A percentile compares a stretch with the other conserved stretches of the same genome.
Evolutionary conservation across 2,888 invertebrate species (phyloP).

Genomic region (Rhingia rostrata): DNA sequence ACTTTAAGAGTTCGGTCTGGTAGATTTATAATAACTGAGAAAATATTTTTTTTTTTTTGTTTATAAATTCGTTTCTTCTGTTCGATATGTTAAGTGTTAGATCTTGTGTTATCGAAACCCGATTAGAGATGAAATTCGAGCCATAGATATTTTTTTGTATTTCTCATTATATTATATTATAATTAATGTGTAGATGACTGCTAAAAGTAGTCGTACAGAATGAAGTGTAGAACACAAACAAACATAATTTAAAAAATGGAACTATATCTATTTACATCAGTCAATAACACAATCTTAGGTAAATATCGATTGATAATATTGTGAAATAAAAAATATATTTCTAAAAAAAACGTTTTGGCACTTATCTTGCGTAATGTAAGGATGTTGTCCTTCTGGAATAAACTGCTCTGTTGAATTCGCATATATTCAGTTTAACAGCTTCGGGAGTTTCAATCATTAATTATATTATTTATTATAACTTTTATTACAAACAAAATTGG

Average conservation of each 20-base stretch:
- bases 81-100: not conserved
- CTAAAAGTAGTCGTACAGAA: constrained; percentile 18
- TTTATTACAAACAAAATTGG: no score
- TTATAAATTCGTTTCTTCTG: not conserved
- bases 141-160: constrained; percentile 12
- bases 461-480: no score
- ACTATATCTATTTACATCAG: constrained; percentile 49
- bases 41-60: constrained; percentile 6
- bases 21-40: constrained; percentile 18
- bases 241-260: constrained; percentile 29
- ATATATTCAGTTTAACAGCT: no score
- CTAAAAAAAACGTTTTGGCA: no score
- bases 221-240: constrained; percentile 57
- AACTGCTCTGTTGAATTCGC: no score
- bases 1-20: constrained; percentile 16
- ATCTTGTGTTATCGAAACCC: constrained; percentile 5
- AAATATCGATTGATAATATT: constrained; percentile 29
- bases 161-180: constrained; percentile 29
- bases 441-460: no score
- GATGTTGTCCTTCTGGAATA: no score
- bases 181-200: constrained; percentile 41
- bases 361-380: no score
- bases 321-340: constrained; percentile 32
- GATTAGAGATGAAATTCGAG: not conserved
- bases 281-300: constrained; percentile 56